A percentile compares a stretch with the other conserved stretches of the same genome.
These are phyloP conservation scores for Carapus acus DNA, from an alignment of 2,797 vertebrate species.

Conservation along the genomic window DNA sequence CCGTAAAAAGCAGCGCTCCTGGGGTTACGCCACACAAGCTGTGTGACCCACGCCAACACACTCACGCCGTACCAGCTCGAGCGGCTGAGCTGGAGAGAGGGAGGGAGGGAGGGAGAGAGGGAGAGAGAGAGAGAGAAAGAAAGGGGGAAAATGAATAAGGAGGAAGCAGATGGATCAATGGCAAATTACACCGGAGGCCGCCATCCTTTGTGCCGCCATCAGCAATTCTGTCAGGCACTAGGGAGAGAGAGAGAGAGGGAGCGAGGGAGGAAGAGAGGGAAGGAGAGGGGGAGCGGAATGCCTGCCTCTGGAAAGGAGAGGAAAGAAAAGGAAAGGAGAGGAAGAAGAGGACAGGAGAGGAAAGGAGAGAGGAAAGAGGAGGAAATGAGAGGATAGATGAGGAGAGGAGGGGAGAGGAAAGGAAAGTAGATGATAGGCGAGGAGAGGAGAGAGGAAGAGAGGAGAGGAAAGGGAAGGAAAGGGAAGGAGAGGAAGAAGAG, in stretches of 20 bases:
- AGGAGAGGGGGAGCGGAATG: slow-evolving; percentile 8
- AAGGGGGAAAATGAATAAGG: slow-evolving; percentile 11
- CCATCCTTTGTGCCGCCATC: slow-evolving; percentile 50
- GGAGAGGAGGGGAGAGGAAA: slow-evolving; percentile 1
- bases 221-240: slow-evolving; percentile 54
- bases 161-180: slow-evolving; percentile 47
- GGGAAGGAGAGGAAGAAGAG: slow-evolving; percentile 52
- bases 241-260: slow-evolving; percentile 35
- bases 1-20: too few species aligned
- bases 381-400: slow-evolving; percentile 12
- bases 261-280: slow-evolving; percentile 26
- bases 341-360: slow-evolving; percentile 10
- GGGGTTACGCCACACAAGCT: too few species aligned
- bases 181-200: slow-evolving; percentile 45
- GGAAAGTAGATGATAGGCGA: slow-evolving; percentile 4
- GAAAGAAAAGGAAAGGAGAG: slow-evolving; percentile 28
- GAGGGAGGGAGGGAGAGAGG: slow-evolving; percentile 1
- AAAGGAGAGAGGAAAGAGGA: slow-evolving; percentile 8
- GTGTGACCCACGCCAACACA: too few species aligned
- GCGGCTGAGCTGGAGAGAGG: slow-evolving; percentile 11
- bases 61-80: slow-evolving; percentile 19
- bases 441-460: slow-evolving; percentile 54
- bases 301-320: slow-evolving; percentile 17
- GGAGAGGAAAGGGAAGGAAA: neutral
- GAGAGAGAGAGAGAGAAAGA: slow-evolving; percentile 12